These are phyloP conservation scores for Podotricha telesiphe DNA, from an alignment of 2,888 invertebrate genomes.

Conservation along the genomic window DNA sequence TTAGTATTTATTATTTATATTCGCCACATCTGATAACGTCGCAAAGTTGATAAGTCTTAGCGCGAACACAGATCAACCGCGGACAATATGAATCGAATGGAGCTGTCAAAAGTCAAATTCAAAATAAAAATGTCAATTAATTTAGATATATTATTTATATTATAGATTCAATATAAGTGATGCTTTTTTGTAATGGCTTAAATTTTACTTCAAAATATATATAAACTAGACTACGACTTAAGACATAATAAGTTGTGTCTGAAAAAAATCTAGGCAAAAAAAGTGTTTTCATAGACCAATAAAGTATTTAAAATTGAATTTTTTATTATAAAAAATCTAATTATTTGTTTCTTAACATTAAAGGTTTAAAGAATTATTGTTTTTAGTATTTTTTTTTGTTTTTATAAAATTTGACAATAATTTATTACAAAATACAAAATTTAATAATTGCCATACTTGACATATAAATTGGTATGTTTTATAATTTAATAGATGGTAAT, in stretches of 20 bases:
- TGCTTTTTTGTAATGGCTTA: too few species aligned
- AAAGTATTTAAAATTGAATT: too few species aligned
- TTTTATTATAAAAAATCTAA: too few species aligned
- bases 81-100: background rate
- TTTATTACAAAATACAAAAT: background rate
- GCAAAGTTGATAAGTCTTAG: background rate
- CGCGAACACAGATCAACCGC: background rate
- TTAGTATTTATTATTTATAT: slow-evolving; percentile 5
- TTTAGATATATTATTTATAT: background rate
- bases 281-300: too few species aligned
- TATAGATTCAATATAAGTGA: background rate
- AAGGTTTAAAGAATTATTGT: too few species aligned
- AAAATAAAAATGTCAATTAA: background rate
- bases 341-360: too few species aligned
- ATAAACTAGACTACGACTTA: too few species aligned
- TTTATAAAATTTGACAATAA: background rate
- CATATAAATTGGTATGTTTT: slow-evolving; percentile 20
- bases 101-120: background rate
- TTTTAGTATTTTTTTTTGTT: background rate
- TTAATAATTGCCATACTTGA: slow-evolving; percentile 11
- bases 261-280: too few species aligned
- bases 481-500: slow-evolving; percentile 54
- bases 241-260: too few species aligned
- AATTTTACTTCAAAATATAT: too few species aligned
- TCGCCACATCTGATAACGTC: background rate